Evolutionary conservation across 2,888 invertebrate genomes (phyloP).

Genomic region (Metalampra italica): DNA sequence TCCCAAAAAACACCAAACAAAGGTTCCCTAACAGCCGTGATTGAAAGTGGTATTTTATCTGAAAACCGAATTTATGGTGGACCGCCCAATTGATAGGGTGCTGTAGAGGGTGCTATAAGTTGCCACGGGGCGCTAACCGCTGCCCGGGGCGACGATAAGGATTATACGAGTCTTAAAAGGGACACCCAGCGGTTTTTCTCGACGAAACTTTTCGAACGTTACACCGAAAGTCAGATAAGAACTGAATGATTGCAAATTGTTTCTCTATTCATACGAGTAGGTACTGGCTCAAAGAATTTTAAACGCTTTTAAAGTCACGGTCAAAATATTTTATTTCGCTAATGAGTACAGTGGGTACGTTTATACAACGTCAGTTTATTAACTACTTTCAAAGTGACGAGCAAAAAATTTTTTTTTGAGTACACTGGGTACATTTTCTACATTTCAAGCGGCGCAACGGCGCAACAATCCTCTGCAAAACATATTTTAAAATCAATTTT

Average conservation of each 20-base stretch:
- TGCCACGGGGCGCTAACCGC: slow-evolving; percentile 7
- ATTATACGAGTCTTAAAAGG: slow-evolving; percentile 9
- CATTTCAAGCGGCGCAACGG: too few relatives aligned
- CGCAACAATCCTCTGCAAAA: too few relatives aligned
- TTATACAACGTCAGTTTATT: too few relatives aligned
- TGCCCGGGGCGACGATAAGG: slow-evolving; percentile 9
- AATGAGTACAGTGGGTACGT: too few relatives aligned
- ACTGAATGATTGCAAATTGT: slow-evolving; percentile 11
- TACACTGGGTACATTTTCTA: too few relatives aligned
- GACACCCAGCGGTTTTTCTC: not conserved
- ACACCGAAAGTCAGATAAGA: slow-evolving; percentile 3
- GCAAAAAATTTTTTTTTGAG: too few relatives aligned
- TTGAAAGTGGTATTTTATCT: slow-evolving; percentile 13
- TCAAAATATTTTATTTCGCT: not conserved
- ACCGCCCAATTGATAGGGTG: slow-evolving; percentile 1
- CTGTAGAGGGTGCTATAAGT: not conserved
- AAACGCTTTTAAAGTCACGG: not conserved
- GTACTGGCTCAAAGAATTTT: too few relatives aligned
- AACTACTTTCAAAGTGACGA: too few relatives aligned
- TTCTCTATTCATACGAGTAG: too few relatives aligned
- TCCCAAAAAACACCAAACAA: not conserved
- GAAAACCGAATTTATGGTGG: slow-evolving; percentile 11
- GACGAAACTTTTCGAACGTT: slow-evolving; percentile 4
- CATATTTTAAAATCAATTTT: too few relatives aligned
- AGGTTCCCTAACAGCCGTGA: slow-evolving; percentile 4